Percentiles rank a stretch among this genome's conserved stretches.
Evolutionary conservation across 2,888 invertebrate species (phyloP).

Genomic region (Amblyteles armatorius): DNA sequence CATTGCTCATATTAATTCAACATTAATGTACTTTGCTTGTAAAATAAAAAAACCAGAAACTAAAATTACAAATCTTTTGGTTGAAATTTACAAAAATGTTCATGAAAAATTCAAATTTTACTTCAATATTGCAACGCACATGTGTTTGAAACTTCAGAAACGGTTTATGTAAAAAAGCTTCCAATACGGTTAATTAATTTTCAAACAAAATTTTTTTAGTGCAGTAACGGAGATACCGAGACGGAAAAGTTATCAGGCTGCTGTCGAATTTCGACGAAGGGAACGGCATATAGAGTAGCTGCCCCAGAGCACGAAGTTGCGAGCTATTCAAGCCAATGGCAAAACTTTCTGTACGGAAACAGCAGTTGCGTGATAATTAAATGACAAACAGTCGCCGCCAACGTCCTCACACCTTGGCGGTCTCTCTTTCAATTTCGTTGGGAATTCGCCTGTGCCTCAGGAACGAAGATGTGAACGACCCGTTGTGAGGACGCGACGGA

Average conservation of each 20-base stretch:
- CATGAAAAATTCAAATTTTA: too few species aligned
- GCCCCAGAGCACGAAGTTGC: constrained; percentile 41
- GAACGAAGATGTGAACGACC: background rate
- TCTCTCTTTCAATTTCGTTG: background rate
- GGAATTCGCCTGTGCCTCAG: background rate
- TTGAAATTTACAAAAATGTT: too few species aligned
- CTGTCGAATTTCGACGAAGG: constrained; percentile 51
- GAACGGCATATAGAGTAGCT: background rate
- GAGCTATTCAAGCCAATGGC: constrained; percentile 71
- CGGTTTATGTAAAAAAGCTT: too few species aligned
- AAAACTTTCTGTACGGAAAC: constrained; percentile 66
- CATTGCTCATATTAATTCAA: too few species aligned
- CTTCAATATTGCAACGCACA: too few species aligned
- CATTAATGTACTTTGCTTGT: too few species aligned
- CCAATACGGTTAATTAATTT: too few species aligned
- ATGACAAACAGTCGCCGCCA: constrained; percentile 67
- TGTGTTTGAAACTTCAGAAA: too few species aligned
- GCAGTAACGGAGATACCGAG: constrained; percentile 31
- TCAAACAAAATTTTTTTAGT: too few species aligned
- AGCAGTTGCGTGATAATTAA: constrained; percentile 64
- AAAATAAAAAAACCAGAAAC: too few species aligned
- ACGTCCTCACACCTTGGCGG: constrained; percentile 14
- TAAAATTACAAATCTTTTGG: too few species aligned
- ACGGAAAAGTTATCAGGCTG: constrained; percentile 44
- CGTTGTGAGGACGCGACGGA: background rate